Evolutionary conservation across 92 coral and sea anemone genomes (phyloP), one percentile per base, ranked within the genome.

Genomic region (Pocillopora grandis): DNA sequence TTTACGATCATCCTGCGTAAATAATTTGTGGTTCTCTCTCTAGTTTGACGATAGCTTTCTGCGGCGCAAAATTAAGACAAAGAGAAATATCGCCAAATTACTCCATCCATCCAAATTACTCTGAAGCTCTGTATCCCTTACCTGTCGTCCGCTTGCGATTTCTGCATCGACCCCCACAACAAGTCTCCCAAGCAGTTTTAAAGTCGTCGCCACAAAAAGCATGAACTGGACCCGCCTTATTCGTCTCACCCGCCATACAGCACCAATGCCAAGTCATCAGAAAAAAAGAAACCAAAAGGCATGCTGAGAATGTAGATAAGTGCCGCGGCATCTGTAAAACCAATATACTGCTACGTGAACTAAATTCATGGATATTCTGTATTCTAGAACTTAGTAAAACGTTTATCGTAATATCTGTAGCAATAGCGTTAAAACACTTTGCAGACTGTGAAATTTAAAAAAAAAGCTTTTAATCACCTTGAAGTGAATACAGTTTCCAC

Each of bases 111-210:
- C n/a, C n/a, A n/a, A n/a, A n/a, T n/a, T 3, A 42, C 52, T 42
- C 52, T 42, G 52, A 42, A 42, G 52, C 52, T 42, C 12, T 70
- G 5, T 7, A 36, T 36, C 10, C 52, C 77, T 59, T 58, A 81
- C 85, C 85, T 2, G 71, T 36, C 15, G 37, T 37, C 48, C 85
- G 69, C 15, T 81, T 81, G 85, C 7, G 20, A 5, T 17, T 17
- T 57, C 76, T 37, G 49, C 85, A 81, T 70, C 27, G 58, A 36
- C 71, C 58, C 48, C 56, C 77, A 59, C 85, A 81, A 36, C 85
- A 81, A 3, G 2, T 2, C 1, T 59, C 23, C 77, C 85, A 81
- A 1, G 0, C 15, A 33, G 0, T 1, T 35, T 2, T 58, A 71
- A 81, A 81, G 3, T n/a, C 1, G 0, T 2, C 10, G 49, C 71